Evolutionary conservation across 2,113 vertebrate species (phyloP), one percentile per base, ranked within the genome.

Genomic region (Calyptommatus sinebrachiatus): DNA sequence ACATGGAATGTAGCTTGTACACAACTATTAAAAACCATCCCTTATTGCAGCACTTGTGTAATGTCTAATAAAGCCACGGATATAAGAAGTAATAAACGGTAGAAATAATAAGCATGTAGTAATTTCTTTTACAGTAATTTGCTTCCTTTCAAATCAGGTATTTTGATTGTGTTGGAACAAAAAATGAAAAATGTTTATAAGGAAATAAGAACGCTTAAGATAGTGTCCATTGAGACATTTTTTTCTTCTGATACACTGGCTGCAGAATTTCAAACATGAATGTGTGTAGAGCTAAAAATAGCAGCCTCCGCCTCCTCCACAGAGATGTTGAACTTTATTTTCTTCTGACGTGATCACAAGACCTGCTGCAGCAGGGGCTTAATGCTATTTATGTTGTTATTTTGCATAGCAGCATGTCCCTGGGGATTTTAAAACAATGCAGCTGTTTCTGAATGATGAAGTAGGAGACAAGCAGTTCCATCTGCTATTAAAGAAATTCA

Each of bases 401-500:
- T 92, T 87, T 90, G 91, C 90, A 91, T 89, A 86, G 88, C 88
- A 91, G 88, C 90, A 83, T 91, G 82, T 91, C 90, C 80, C 86
- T 1, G 87, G 90, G 89, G 89, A 88, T 91, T 91, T 91, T 88
- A 77, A 86, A 88, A 91, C 90, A 92, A 90, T 92, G 89, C 90
- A 92, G 86, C 89, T 90, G 88, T 86, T 91, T 75, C 78, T 86
- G 83, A 77, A 84, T 83, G 76, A 91, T 88, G 89, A 84, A 89
- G 84, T 73, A 83, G 74, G 78, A 86, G 82, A 76, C 74, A 88
- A 89, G 81, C 80, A 63, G 84, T 84, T 85, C 77, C 14, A 84
- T 87, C 82, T 88, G 79, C 73, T 74, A 73, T 89, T 68, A 77
- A 65, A 78, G 81, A 65, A 84, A 1, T 83, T 80, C 68, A 24